Evolutionary conservation across 2,113 vertebrate species (phyloP).

Genomic region (Herpailurus yagouaroundi): DNA sequence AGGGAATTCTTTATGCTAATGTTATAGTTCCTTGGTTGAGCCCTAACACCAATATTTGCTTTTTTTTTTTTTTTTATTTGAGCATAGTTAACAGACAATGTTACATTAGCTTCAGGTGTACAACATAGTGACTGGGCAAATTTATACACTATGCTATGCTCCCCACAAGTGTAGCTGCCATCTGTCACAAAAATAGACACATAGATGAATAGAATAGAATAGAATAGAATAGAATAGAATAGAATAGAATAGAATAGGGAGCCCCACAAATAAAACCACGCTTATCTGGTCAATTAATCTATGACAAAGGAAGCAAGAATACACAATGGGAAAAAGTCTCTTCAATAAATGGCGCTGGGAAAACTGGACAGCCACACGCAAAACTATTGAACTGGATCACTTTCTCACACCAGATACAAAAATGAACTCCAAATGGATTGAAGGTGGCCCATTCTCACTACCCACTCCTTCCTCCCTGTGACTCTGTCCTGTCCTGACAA

Average conservation of each 20-base stretch:
- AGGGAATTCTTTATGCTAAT: conserved; percentile 88
- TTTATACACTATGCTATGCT: not conserved
- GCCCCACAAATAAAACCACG: not conserved
- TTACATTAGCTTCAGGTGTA: not conserved
- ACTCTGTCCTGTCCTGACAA: not conserved
- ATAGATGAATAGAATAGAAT: not conserved
- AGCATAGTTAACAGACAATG: not conserved
- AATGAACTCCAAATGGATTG: not conserved
- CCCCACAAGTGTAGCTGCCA: not conserved
- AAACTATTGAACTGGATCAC: not conserved
- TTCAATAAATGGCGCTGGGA: not conserved
- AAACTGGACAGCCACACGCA: not conserved
- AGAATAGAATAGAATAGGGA: not conserved
- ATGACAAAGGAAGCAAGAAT: not conserved
- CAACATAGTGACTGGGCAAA: not conserved
- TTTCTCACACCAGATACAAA: not conserved
- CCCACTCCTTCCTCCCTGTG: not conserved
- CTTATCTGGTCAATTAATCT: not conserved
- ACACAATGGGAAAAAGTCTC: not conserved
- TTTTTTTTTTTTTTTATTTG: conserved; percentile 24
- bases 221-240: too few relatives aligned
- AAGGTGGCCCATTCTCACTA: not conserved
- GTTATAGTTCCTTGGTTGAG: conserved; percentile 84
- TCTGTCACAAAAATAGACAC: not conserved
- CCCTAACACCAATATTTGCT: conserved; percentile 85